Evolutionary conservation across 64 coral and sea anemone species (phyloP).

Genomic region (Pocillopora verrucosa): DNA sequence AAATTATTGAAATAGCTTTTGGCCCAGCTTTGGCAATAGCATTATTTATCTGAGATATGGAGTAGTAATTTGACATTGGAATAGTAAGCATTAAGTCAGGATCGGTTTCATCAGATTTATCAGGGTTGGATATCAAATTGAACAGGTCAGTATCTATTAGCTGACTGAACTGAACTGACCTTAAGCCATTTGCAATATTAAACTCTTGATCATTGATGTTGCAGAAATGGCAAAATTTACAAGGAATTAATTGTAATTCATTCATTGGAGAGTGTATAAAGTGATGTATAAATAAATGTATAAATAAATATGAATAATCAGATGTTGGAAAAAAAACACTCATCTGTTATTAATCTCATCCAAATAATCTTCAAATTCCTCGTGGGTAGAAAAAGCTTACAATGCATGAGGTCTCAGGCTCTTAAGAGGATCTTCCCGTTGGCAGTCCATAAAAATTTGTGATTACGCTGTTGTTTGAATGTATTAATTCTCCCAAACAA

Average conservation of each 20-base stretch:
- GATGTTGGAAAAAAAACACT: constrained; percentile 11
- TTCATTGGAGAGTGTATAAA: constrained; percentile 2
- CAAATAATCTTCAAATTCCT: constrained; percentile 43
- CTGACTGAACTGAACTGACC: constrained; percentile 5
- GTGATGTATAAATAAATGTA: not conserved
- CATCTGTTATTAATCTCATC: constrained; percentile 29
- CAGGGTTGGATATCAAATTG: constrained; percentile 30
- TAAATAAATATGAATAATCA: constrained; percentile 1
- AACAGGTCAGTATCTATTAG: constrained; percentile 28
- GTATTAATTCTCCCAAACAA: too few relatives aligned
- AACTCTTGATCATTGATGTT: constrained; percentile 17
- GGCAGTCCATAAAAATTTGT: too few relatives aligned
- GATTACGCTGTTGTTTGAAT: too few relatives aligned
- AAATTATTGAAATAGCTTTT: too few relatives aligned
- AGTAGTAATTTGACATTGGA: too few relatives aligned
- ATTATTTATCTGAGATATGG: too few relatives aligned
- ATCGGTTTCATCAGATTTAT: constrained; percentile 37
- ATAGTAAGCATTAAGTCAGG: constrained; percentile 26
- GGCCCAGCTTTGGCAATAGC: too few relatives aligned
- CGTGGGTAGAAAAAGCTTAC: not conserved
- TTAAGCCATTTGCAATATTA: not conserved
- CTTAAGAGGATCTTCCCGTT: too few relatives aligned
- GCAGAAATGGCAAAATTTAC: constrained; percentile 16
- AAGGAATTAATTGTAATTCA: not conserved
- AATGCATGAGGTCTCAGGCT: too few relatives aligned